Percentiles rank a stretch among this genome's conserved stretches.
Evolutionary conservation across 2,888 invertebrate species (phyloP).

Genomic region (Myathropa florea): DNA sequence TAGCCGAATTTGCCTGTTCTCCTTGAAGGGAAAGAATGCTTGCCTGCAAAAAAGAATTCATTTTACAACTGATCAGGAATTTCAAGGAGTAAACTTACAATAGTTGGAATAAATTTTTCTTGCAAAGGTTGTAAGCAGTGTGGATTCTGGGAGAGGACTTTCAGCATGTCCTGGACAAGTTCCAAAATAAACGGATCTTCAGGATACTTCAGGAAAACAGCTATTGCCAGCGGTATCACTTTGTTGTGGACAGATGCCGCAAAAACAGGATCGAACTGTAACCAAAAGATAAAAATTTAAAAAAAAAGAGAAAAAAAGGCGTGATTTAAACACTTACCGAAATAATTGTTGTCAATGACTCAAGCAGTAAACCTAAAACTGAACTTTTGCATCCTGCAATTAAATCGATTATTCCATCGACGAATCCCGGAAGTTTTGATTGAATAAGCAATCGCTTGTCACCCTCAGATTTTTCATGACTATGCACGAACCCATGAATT

Average conservation of each 20-base stretch:
- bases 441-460: constrained; percentile 80
- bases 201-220: constrained; percentile 85
- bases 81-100: constrained; percentile 78
- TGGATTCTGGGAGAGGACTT: constrained; percentile 84
- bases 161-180: constrained; percentile 85
- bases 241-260: constrained; percentile 84
- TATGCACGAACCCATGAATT: constrained; percentile 80
- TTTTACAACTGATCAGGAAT: not conserved
- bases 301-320: too few relatives aligned
- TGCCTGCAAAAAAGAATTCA: constrained; percentile 7
- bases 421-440: constrained; percentile 82
- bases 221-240: constrained; percentile 85
- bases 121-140: constrained; percentile 84
- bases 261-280: constrained; percentile 84
- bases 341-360: constrained; percentile 82
- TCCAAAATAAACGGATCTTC: constrained; percentile 85
- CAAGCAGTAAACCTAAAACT: constrained; percentile 82
- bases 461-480: constrained; percentile 81
- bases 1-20: constrained; percentile 77
- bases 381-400: constrained; percentile 82
- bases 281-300: not conserved
- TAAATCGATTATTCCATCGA: constrained; percentile 81
- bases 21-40: constrained; percentile 80
- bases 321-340: constrained; percentile 77
- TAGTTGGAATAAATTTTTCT: constrained; percentile 85